Evolutionary conservation across 1,140 invertebrate species (phyloP).

Genomic region (Drosophila punjabiensis): DNA sequence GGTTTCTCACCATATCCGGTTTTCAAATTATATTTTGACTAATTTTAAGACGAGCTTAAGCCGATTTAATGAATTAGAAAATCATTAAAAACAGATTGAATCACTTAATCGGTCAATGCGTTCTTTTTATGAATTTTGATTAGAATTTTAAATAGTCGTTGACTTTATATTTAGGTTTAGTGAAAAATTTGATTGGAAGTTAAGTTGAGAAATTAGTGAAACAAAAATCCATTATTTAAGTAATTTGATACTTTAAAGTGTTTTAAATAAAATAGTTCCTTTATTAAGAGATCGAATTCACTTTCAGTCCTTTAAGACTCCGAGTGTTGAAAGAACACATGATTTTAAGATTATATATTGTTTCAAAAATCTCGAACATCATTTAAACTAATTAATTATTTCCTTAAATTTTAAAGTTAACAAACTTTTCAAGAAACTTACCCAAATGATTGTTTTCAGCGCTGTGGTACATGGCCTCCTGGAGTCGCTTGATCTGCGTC

Average conservation of each 20-base stretch:
- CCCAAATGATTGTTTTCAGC: conserved; percentile 95
- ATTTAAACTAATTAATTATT: neutral
- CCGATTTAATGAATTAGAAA: conserved; percentile 15
- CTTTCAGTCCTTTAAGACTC: neutral
- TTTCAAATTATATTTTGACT: conserved; percentile 10
- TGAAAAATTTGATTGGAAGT: neutral
- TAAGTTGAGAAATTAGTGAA: neutral
- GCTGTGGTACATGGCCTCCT: conserved; percentile 97
- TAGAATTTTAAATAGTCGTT: conserved; percentile 7
- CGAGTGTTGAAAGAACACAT: neutral
- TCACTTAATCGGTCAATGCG: conserved; percentile 28
- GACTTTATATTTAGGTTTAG: neutral
- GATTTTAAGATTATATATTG: neutral
- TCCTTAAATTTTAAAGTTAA: neutral
- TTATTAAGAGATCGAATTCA: neutral
- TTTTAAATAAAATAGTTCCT: neutral
- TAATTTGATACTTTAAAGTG: no score
- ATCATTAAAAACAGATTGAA: conserved; percentile 23
- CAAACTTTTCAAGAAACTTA: conserved; percentile 71
- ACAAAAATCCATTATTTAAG: neutral
- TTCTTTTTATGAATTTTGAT: no score
- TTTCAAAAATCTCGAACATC: neutral
- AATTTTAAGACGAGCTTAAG: conserved; percentile 13
- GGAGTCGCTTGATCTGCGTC: conserved; percentile 92
- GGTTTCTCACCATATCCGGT: conserved; percentile 15